phyloP scores from a whole-genome alignment of 2,888 invertebrate species.

The Pandemis cinnamomeana region DNA sequence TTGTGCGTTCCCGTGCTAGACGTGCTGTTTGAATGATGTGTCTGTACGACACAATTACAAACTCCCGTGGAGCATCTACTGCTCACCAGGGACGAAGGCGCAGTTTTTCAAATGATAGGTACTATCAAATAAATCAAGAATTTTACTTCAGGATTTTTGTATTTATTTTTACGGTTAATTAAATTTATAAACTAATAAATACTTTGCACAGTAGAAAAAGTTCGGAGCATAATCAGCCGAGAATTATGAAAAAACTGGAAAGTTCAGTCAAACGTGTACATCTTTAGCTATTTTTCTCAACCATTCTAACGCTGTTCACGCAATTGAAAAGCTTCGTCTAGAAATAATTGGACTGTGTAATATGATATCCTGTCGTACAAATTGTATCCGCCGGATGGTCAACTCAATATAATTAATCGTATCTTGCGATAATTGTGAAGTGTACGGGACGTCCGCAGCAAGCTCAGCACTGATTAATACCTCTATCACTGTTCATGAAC shows the following conservation, averaged over 20 bases:
- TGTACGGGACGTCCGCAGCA: neutral
- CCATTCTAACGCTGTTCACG: neutral
- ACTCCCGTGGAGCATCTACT: no score
- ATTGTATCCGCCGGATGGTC: neutral
- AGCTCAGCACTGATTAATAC: neutral
- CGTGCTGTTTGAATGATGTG: no score
- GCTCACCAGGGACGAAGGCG: no score
- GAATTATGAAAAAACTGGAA: neutral
- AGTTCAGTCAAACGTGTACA: neutral
- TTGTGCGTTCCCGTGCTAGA: no score
- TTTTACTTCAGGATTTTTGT: no score
- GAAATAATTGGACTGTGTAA: neutral
- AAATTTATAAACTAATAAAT: neutral
- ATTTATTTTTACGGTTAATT: no score
- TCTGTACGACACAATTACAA: no score
- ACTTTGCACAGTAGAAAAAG: neutral
- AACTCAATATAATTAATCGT: neutral
- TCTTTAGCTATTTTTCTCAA: neutral
- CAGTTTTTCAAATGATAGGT: no score
- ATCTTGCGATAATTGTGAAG: neutral
- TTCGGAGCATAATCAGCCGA: neutral
- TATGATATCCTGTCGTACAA: neutral
- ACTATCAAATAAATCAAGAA: no score
- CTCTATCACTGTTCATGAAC: neutral
- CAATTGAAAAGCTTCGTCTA: neutral